Conservation (phyloP, 2,113 vertebrate species). For the Anolis carolinensis region DNA sequence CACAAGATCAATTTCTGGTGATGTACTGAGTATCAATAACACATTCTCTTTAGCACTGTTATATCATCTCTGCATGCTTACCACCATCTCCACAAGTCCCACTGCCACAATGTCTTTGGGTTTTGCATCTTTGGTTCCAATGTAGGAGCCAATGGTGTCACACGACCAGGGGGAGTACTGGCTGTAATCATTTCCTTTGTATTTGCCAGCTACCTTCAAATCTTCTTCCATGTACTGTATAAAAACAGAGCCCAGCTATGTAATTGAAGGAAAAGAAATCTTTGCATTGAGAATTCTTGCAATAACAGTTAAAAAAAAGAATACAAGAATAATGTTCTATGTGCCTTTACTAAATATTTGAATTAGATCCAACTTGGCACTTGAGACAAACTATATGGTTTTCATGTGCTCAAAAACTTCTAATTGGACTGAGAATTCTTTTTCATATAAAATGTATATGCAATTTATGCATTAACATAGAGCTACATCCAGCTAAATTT, state of each 20-base stretch:
- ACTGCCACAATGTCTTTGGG: constrained; percentile 92
- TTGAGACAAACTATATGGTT: not conserved
- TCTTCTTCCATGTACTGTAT: constrained; percentile 91
- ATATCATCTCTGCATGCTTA: constrained; percentile 65
- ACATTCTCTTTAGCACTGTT: not conserved
- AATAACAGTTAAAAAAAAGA: not conserved
- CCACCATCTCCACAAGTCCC: constrained; percentile 90
- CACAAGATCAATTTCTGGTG: not conserved
- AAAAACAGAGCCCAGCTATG: constrained; percentile 61
- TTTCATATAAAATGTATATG: not conserved
- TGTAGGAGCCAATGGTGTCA: constrained; percentile 98
- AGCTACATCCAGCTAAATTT: not conserved
- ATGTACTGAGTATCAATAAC: not conserved
- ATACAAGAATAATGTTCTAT: not conserved
- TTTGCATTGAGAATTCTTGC: constrained; percentile 16
- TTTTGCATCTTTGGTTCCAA: constrained; percentile 97
- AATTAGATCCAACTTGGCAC: not conserved
- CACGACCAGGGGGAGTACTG: constrained; percentile 99
- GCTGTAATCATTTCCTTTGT: constrained; percentile 92
- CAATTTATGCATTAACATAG: too few species aligned
- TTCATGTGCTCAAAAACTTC: not conserved
- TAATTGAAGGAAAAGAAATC: constrained; percentile 57
- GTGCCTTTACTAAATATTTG: not conserved
- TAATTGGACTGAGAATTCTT: not conserved
- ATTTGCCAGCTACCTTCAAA: constrained; percentile 86